Evolutionary conservation across 2,888 invertebrate genomes (phyloP).

Genomic region (Ichneumon xanthorius): DNA sequence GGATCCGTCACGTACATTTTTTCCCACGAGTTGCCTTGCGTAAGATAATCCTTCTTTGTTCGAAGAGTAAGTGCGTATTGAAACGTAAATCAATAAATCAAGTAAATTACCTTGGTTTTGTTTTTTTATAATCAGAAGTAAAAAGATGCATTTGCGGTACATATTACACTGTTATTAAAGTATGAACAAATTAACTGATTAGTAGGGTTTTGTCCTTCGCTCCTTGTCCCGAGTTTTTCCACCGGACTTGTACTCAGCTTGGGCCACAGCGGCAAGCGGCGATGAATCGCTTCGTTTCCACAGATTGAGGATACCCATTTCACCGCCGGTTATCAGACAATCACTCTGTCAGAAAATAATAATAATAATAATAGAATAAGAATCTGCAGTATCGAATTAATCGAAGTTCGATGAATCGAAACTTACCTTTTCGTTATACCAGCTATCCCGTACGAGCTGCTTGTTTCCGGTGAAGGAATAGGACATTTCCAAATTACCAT

Average conservation of each 20-base stretch:
- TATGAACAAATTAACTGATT: constrained; percentile 50
- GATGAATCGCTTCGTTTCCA: constrained; percentile 86
- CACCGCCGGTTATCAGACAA: constrained; percentile 90
- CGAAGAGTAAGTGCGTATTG: too few relatives aligned
- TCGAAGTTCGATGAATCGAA: constrained; percentile 39
- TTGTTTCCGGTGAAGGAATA: constrained; percentile 88
- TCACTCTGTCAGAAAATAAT: constrained; percentile 85
- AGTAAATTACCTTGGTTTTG: too few relatives aligned
- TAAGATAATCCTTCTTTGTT: too few relatives aligned
- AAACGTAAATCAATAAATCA: too few relatives aligned
- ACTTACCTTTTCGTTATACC: constrained; percentile 88
- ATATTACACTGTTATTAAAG: background rate
- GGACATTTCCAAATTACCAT: constrained; percentile 86
- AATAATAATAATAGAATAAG: constrained; percentile 60
- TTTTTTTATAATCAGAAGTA: too few relatives aligned
- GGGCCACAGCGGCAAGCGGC: constrained; percentile 41
- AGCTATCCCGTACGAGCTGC: constrained; percentile 90
- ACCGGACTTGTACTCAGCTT: constrained; percentile 76
- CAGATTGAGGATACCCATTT: constrained; percentile 89
- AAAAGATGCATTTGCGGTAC: background rate
- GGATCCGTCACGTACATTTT: too few relatives aligned
- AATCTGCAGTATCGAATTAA: constrained; percentile 48
- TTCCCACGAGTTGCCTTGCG: too few relatives aligned
- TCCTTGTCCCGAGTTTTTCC: constrained; percentile 78
- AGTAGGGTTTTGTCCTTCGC: constrained; percentile 81